These are phyloP conservation scores for Eunapius fragilis DNA, from an alignment of 37 sponge, comb jelly and placozoan genomes.

Conservation along the genomic window DNA sequence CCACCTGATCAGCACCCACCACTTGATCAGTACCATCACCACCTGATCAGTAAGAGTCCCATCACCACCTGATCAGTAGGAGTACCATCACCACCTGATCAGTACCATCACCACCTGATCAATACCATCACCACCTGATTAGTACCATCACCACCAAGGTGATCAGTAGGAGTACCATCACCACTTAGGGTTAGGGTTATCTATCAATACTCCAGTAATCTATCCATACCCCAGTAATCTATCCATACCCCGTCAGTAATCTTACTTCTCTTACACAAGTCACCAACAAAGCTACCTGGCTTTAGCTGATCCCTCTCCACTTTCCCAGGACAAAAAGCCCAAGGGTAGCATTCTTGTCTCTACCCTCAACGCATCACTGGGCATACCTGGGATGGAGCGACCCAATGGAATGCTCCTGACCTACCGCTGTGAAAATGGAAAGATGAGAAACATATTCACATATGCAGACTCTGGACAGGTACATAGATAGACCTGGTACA, in stretches of 20 bases:
- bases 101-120: no score
- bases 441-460: slow-evolving; percentile 73
- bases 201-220: background rate
- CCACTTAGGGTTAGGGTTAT: no score
- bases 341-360: slow-evolving; percentile 50
- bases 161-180: no score
- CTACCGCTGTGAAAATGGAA: slow-evolving; percentile 32
- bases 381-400: slow-evolving; percentile 47
- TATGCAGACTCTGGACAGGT: slow-evolving; percentile 77
- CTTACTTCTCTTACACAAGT: background rate
- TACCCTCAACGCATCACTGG: slow-evolving; percentile 51
- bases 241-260: background rate
- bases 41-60: no score
- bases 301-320: no score
- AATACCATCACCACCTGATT: no score
- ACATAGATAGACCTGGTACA: no score
- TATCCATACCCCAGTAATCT: background rate
- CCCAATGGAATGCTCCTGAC: slow-evolving; percentile 66
- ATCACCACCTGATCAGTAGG: no score
- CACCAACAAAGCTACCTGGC: background rate
- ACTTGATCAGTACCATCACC: no score
- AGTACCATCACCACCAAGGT: no score
- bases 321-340: slow-evolving; percentile 51
- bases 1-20: no score
- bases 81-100: no score